Evolutionary conservation across 2,888 invertebrate species (phyloP).

Genomic region (Galerucella calmariensis): DNA sequence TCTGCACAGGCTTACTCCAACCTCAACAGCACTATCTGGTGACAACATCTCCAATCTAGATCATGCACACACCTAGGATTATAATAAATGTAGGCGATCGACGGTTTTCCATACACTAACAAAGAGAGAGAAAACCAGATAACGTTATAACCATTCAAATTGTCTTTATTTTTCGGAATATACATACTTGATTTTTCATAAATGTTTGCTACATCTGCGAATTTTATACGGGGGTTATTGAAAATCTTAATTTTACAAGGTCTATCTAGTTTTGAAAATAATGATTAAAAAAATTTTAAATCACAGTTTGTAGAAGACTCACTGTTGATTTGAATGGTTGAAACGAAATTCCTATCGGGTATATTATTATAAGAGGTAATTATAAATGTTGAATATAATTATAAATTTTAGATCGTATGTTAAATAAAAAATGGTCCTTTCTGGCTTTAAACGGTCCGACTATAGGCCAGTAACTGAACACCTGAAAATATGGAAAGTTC

Average conservation of each 20-base stretch:
- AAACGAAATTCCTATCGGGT: not conserved
- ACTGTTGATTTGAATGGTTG: not conserved
- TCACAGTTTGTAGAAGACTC: not conserved
- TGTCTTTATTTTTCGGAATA: constrained; percentile 6
- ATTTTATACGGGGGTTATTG: not conserved
- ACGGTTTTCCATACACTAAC: constrained; percentile 31
- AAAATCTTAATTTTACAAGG: too few relatives aligned
- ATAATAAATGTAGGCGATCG: constrained; percentile 57
- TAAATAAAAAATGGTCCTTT: not conserved
- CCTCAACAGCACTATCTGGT: constrained; percentile 61
- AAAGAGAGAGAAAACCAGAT: constrained; percentile 12
- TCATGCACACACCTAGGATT: constrained; percentile 64
- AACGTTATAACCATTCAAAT: constrained; percentile 35
- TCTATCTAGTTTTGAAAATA: too few relatives aligned
- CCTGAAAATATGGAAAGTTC: too few relatives aligned
- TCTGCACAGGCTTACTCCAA: constrained; percentile 58
- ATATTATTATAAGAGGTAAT: not conserved
- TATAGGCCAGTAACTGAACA: not conserved
- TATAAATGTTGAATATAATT: constrained; percentile 4
- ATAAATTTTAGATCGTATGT: not conserved
- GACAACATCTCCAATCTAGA: constrained; percentile 66
- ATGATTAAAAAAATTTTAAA: too few relatives aligned
- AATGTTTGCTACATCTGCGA: not conserved
- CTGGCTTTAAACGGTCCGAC: constrained; percentile 24
- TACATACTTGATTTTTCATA: not conserved